These are phyloP conservation scores for Palythoa heliodiscus DNA, from an alignment of 92 coral and sea anemone genomes.

Conservation along the genomic window DNA sequence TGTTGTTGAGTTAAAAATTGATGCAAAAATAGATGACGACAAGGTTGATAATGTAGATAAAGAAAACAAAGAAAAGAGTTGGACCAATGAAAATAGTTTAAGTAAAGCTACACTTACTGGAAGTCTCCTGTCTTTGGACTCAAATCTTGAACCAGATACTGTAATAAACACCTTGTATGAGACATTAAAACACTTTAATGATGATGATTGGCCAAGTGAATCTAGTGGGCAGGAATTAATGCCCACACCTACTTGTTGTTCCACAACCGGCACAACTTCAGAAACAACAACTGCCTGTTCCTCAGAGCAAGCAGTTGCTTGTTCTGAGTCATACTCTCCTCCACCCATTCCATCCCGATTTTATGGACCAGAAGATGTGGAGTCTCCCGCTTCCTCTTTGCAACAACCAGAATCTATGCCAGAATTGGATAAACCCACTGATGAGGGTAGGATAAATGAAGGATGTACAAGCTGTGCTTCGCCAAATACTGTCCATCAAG, in stretches of 20 bases:
- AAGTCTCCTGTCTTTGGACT: slow-evolving; percentile 31
- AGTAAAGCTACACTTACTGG: slow-evolving; percentile 37
- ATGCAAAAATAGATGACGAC: background rate
- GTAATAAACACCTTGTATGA: slow-evolving; percentile 37
- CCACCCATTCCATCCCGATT: slow-evolving; percentile 35
- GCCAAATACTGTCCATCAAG: background rate
- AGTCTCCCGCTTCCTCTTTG: slow-evolving; percentile 63
- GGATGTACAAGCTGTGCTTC: slow-evolving; percentile 54
- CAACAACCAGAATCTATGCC: background rate
- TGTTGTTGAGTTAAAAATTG: slow-evolving; percentile 21
- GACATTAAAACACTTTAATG: slow-evolving; percentile 32
- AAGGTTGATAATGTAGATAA: background rate
- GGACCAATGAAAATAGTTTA: background rate
- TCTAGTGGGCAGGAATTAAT: background rate
- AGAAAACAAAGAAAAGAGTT: slow-evolving; percentile 1
- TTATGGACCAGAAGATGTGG: slow-evolving; percentile 12
- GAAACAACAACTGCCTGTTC: slow-evolving; percentile 1
- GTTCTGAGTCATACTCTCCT: slow-evolving; percentile 6
- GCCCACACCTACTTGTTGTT: background rate
- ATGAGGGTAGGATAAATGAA: slow-evolving; percentile 54
- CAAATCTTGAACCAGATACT: slow-evolving; percentile 38
- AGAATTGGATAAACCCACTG: slow-evolving; percentile 11
- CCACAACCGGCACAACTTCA: background rate
- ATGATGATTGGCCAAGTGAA: slow-evolving; percentile 28
- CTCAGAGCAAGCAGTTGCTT: background rate